phyloP scores from a whole-genome alignment of 2,113 vertebrate species.

The Callipepla californica region DNA sequence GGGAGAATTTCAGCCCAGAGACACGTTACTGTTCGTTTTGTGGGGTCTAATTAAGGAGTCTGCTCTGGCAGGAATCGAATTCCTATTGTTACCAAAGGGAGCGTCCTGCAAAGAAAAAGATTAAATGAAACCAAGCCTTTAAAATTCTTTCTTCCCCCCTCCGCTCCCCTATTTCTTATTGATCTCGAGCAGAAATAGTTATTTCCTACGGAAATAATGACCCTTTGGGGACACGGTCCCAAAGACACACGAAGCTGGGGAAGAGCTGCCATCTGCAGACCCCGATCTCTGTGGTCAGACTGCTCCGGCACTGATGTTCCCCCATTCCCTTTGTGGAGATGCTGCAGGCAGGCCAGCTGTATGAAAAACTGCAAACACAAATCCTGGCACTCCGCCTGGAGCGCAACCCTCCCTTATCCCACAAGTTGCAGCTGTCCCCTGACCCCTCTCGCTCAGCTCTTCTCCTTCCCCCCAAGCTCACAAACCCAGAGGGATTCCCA shows the following conservation, averaged over 20 bases:
- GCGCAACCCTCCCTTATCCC: not conserved
- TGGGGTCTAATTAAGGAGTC: conserved; percentile 75
- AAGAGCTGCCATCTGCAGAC: not conserved
- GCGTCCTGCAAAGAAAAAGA: conserved; percentile 71
- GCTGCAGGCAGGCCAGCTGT: not conserved
- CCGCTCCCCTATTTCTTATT: conserved; percentile 14
- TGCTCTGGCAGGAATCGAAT: conserved; percentile 70
- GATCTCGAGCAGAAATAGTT: conserved; percentile 60
- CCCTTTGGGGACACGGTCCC: not conserved
- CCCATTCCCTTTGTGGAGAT: not conserved
- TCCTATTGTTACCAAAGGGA: conserved; percentile 74
- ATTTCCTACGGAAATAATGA: conserved; percentile 36
- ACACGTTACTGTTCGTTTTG: conserved; percentile 73
- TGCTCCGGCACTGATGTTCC: not conserved
- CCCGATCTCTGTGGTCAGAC: not conserved
- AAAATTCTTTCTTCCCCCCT: conserved; percentile 17
- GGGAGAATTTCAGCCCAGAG: conserved; percentile 72
- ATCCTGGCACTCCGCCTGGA: not conserved
- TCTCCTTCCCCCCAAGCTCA: not conserved
- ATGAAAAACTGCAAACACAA: not conserved
- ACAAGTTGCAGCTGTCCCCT: not conserved
- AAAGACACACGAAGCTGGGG: not conserved
- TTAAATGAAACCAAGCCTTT: conserved; percentile 59
- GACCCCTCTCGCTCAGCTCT: not conserved
- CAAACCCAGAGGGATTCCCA: not conserved